Base-by-base conservation (phyloP, 1,140 invertebrate species). In the Myzus persicae region DNA sequence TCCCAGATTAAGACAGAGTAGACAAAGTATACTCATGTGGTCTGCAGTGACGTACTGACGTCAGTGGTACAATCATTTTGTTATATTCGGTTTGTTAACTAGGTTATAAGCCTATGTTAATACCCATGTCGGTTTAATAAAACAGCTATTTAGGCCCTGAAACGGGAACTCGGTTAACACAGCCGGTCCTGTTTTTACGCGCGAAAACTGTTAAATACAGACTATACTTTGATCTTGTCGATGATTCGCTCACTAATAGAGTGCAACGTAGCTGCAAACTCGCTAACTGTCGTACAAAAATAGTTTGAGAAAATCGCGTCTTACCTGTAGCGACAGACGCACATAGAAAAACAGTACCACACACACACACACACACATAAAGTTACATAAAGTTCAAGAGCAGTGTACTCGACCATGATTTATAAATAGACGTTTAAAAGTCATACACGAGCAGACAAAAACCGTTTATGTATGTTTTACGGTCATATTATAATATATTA, bases 361-460 rank as follows among this genome's bases (percentile, higher is more conserved):
- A 44, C 46, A 20, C 46, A 48, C 46, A 48, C 46, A 48, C 46
- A 20, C 48, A 51, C 48, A 48, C 48, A 48, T 20, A 20, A 18
- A 48, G 59, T 76, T n/a, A 20, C n/a, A n/a, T n/a, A 76, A 76
- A 76, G 59, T 76, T 76, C 59, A 76, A 76, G 59, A 31, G 59
- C 36, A 76, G 14, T 14, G 59, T n/a, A 76, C 59, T 76, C 59
- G 59, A 76, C 59, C 59, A 5, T 76, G 59, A 36, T 76, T 76
- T 76, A 76, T 76, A 76, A 76, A 76, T 76, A 76, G 59, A 76
- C 59, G 11, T 76, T 76, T 76, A 76, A 76, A 76, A 76, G 59
- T 76, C 59, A 76, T n/a, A n/a, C n/a, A 18, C 59, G 59, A n/a
- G n/a, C 31, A n/a, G 31, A 18, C 31, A 18, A 76, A 76, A 76